Percentiles rank a stretch among this genome's conserved stretches.
phyloP scores from a whole-genome alignment of 2,113 vertebrate species.

The Corvus hawaiiensis region DNA sequence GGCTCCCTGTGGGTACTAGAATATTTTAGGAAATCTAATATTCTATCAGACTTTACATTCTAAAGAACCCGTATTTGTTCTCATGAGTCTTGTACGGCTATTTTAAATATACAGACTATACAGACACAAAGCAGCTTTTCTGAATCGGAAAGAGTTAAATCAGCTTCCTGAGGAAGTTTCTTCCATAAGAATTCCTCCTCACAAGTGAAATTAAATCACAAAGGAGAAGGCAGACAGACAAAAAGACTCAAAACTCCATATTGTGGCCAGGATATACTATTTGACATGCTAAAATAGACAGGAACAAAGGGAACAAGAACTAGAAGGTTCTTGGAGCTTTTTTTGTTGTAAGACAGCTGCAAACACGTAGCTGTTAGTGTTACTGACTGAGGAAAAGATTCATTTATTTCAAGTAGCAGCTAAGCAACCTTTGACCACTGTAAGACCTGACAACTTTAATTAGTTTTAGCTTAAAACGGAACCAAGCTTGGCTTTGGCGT shows the following conservation, averaged over 20 bases:
- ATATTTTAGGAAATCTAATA: background rate
- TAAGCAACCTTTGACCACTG: conserved; percentile 8
- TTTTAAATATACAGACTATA: background rate
- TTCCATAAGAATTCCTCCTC: background rate
- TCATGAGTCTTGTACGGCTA: background rate
- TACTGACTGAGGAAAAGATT: conserved; percentile 18
- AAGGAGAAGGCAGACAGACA: background rate
- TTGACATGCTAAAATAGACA: background rate
- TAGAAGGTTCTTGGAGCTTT: background rate
- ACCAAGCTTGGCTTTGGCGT: conserved; percentile 36
- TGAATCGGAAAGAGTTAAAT: background rate
- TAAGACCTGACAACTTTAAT: conserved; percentile 54
- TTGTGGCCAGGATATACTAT: background rate
- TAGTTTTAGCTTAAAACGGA: conserved; percentile 58
- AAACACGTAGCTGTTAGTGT: background rate
- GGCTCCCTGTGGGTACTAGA: background rate
- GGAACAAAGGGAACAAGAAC: background rate
- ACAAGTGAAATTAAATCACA: background rate
- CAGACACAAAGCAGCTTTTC: background rate
- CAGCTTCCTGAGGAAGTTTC: background rate
- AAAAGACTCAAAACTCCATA: background rate
- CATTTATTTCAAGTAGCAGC: conserved; percentile 38
- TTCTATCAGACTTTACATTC: background rate
- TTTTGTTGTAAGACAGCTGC: background rate
- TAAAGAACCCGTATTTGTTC: background rate